These are phyloP conservation scores for Patella ulyssiponensis DNA, from an alignment of 2,888 invertebrate species.

Conservation along the genomic window DNA sequence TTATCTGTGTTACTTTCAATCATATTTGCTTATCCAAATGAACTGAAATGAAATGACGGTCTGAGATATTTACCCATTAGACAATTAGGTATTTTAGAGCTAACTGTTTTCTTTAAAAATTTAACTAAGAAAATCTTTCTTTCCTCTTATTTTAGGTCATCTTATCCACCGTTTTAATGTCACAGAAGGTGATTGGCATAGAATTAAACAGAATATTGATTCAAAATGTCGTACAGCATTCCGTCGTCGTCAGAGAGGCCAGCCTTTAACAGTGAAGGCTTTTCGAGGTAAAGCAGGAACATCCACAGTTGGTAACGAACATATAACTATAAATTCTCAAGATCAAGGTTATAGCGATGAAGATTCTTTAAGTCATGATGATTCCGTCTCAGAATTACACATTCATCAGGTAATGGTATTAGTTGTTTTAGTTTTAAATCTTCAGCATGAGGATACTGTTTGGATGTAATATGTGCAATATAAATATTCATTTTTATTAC, in stretches of 20 bases:
- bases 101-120: too few relatives aligned
- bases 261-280: slow-evolving; percentile 69
- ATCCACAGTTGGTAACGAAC: slow-evolving; percentile 42
- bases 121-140: not conserved
- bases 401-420: slow-evolving; percentile 52
- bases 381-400: slow-evolving; percentile 50
- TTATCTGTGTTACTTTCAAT: too few relatives aligned
- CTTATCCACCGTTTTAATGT: slow-evolving; percentile 74
- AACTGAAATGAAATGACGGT: not conserved
- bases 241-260: slow-evolving; percentile 65
- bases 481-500: too few relatives aligned
- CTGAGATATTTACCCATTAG: too few relatives aligned
- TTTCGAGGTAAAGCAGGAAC: slow-evolving; percentile 65
- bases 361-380: slow-evolving; percentile 54
- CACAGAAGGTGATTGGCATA: slow-evolving; percentile 75
- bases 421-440: too few relatives aligned
- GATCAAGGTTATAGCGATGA: slow-evolving; percentile 50
- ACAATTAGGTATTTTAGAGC: too few relatives aligned
- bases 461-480: too few relatives aligned
- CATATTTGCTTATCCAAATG: too few relatives aligned
- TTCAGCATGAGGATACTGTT: too few relatives aligned
- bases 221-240: slow-evolving; percentile 75
- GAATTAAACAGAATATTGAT: slow-evolving; percentile 75
- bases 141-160: slow-evolving; percentile 69
- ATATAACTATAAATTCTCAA: slow-evolving; percentile 13